Base-by-base conservation (phyloP, 2,113 vertebrate species). In the Carollia perspicillata region DNA sequence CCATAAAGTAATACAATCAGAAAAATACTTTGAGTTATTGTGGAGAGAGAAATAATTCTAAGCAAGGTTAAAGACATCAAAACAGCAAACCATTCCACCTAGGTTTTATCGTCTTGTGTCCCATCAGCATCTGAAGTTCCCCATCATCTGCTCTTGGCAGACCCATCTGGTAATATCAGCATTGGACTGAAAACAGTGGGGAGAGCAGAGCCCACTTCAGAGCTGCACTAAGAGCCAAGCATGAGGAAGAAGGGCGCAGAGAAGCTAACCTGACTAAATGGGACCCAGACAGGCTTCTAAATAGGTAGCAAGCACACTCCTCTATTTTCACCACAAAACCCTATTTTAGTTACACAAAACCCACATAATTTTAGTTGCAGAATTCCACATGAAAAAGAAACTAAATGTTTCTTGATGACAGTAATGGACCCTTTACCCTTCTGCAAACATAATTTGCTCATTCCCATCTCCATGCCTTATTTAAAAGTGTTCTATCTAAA, bases 11-110 rank as follows among this genome's bases (percentile, higher is more conserved):
- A 84, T 80, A 63, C 11, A 77, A 74, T 72, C 66, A 89, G 68
- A 11, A 93, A 95, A 78, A 49, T 51, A 85, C 51, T 93, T 47
- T 89, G 20, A 53, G 66, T 65, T 94, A 83, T 53, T 85, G 1
- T 84, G 30, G 26, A 84, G 96, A 86, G 40, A 95, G 35, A 95
- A 92, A 87, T 75, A 96, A 84, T 80, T 89, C 90, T 65, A 90
- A 92, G 49, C 42, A 83, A 95, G 51, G 71, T 87, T 88, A 81
- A 92, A 93, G 53, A 68, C 53, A 53, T 47, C 47, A 26, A 74
- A 86, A 94, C 8, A 75, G 71, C 33, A 40, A 81, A 65, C 44
- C 30, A 33, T 63, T 74, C 72, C 49, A 78, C 8, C 30, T n/a
- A 90, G n/a, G 66, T 81, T 80, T 83, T 89, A 90, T 0, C 88